These are phyloP conservation scores for Turdus rufiventris DNA, from an alignment of 2,113 vertebrate genomes.

Conservation along the genomic window DNA sequence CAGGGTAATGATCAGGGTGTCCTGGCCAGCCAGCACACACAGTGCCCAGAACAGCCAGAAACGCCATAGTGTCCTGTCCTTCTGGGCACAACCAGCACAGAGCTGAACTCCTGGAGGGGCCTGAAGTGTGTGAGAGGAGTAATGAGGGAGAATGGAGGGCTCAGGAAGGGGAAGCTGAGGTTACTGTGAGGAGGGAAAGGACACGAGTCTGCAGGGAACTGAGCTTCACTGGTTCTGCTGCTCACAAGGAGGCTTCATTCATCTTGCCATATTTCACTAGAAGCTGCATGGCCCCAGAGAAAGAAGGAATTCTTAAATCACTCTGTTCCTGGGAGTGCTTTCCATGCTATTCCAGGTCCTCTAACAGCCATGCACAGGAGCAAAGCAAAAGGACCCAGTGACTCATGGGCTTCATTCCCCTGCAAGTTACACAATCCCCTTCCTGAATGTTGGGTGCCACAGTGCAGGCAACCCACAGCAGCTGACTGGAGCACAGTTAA, in stretches of 20 bases:
- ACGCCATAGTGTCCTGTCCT: not conserved
- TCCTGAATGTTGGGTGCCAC: not conserved
- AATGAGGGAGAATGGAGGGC: not conserved
- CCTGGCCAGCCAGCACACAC: not conserved
- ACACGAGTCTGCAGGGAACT: not conserved
- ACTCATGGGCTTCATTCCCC: not conserved
- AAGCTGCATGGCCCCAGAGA: not conserved
- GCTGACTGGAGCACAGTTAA: not conserved
- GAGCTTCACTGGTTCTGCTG: not conserved
- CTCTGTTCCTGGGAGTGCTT: not conserved
- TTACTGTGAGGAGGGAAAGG: not conserved
- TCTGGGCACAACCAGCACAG: not conserved
- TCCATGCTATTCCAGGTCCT: not conserved
- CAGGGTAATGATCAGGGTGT: fast-evolving
- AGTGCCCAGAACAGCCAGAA: not conserved
- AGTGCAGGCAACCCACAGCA: not conserved
- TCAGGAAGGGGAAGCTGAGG: constrained; percentile 2
- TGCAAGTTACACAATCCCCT: constrained; percentile 15
- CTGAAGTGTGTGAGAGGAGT: not conserved
- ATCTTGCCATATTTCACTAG: not conserved
- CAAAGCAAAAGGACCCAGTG: not conserved
- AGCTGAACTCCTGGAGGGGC: not conserved
- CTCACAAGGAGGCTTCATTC: not conserved
- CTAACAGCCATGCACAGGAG: not conserved
- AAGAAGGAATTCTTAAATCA: not conserved